A percentile compares a stretch with the other conserved stretches of the same genome.
Evolutionary conservation across 2,113 vertebrate genomes (phyloP).

Genomic region (Nannospalax galili): DNA sequence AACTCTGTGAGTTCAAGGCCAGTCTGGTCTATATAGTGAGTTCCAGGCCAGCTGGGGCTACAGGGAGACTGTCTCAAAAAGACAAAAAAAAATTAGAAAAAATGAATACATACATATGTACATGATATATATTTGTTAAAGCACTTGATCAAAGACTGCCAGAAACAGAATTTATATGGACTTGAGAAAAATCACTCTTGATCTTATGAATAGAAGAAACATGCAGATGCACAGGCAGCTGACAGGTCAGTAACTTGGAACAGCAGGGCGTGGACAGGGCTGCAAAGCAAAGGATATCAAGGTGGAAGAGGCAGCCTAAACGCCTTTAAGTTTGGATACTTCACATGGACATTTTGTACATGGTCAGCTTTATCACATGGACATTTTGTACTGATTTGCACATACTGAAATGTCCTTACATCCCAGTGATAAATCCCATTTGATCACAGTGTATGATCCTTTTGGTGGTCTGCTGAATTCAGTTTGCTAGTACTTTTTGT

Average conservation of each 20-base stretch:
- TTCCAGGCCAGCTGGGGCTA: too few species aligned
- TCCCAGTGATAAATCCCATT: background rate
- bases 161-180: background rate
- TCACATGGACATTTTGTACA: background rate
- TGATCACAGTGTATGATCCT: background rate
- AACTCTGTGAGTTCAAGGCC: background rate
- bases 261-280: background rate
- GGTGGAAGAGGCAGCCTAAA: background rate
- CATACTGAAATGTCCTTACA: background rate
- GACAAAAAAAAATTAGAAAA: too few species aligned
- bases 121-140: background rate
- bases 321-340: background rate
- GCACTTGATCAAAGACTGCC: background rate
- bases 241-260: background rate
- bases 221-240: background rate
- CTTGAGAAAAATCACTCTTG: constrained; percentile 35
- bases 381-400: background rate
- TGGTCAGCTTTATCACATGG: background rate
- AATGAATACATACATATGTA: constrained; percentile 12
- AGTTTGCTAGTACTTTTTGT: background rate
- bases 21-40: background rate
- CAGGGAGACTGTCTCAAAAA: too few species aligned
- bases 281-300: background rate
- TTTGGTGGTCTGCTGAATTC: background rate
- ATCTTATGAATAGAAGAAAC: background rate